A percentile compares a stretch with the other conserved stretches of the same genome.
Conservation (phyloP, 2,888 invertebrate species). For the Microctonus brassicae region DNA sequence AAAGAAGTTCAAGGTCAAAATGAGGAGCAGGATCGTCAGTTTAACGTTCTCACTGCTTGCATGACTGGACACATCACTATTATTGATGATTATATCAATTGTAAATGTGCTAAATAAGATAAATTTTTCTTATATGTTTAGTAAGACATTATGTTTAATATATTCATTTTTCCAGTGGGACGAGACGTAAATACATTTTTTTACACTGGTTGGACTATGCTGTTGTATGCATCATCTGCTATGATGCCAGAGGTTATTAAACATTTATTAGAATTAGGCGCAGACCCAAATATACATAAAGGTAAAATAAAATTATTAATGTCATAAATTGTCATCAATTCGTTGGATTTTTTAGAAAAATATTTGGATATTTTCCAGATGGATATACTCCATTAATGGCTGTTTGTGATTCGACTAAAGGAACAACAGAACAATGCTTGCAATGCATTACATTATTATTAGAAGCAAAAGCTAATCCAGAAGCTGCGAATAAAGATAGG, state of each 20-base stretch:
- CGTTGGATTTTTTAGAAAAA: conserved; percentile 37
- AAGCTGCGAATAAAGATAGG: conserved; percentile 71
- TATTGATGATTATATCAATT: conserved; percentile 53
- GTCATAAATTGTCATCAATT: too few relatives aligned
- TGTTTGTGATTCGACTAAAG: conserved; percentile 72
- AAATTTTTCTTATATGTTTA: neutral
- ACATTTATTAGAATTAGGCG: conserved; percentile 72
- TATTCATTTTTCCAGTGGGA: conserved; percentile 38
- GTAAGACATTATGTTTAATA: neutral
- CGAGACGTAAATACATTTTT: conserved; percentile 68
- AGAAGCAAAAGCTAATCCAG: conserved; percentile 72
- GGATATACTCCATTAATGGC: conserved; percentile 77
- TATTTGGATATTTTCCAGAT: conserved; percentile 68
- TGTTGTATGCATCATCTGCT: conserved; percentile 75
- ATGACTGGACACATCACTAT: conserved; percentile 49
- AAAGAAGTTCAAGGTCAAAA: conserved; percentile 3
- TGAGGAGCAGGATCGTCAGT: conserved; percentile 45
- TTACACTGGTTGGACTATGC: conserved; percentile 74
- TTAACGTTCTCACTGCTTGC: conserved; percentile 55
- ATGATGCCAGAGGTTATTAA: conserved; percentile 72
- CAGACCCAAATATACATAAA: conserved; percentile 72
- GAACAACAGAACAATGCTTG: conserved; percentile 67
- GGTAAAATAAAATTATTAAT: conserved; percentile 52
- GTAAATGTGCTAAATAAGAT: conserved; percentile 51
- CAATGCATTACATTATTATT: conserved; percentile 72